phyloP scores from a whole-genome alignment of 2,888 invertebrate species.

The Tetragonisca angustula region DNA sequence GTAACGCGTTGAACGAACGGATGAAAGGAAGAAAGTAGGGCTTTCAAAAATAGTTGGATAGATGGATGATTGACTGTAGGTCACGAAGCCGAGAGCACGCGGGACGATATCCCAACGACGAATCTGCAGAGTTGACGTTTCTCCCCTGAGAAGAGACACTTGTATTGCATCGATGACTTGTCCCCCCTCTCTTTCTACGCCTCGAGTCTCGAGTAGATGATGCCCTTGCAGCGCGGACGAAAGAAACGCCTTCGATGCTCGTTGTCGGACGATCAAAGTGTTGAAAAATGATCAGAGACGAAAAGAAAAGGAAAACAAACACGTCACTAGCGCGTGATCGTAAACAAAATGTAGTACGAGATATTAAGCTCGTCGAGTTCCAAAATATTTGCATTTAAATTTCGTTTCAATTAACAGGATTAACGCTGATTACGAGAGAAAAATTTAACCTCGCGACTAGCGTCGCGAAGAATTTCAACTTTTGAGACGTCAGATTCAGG shows the following conservation, averaged over 20 bases:
- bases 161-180: slow-evolving; percentile 42
- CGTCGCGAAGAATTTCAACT: too few relatives aligned
- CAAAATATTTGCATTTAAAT: too few relatives aligned
- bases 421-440: too few relatives aligned
- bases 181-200: slow-evolving; percentile 1
- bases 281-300: too few relatives aligned
- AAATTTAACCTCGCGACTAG: too few relatives aligned
- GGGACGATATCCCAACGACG: slow-evolving; percentile 45
- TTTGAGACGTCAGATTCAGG: too few relatives aligned
- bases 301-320: too few relatives aligned
- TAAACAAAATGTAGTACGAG: too few relatives aligned
- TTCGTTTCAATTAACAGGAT: too few relatives aligned
- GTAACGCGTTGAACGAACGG: too few relatives aligned
- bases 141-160: slow-evolving; percentile 45
- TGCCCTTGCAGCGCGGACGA: slow-evolving; percentile 31
- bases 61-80: slow-evolving; percentile 39
- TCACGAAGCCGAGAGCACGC: slow-evolving; percentile 65
- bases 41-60: slow-evolving; percentile 63
- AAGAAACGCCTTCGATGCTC: not conserved
- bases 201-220: slow-evolving; percentile 37
- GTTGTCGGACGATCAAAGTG: not conserved
- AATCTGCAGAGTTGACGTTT: slow-evolving; percentile 67
- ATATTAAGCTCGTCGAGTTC: too few relatives aligned
- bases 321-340: too few relatives aligned
- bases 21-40: slow-evolving; percentile 21